Conservation (phyloP, 2,888 invertebrate genomes). For the Parnassius orleans region DNA sequence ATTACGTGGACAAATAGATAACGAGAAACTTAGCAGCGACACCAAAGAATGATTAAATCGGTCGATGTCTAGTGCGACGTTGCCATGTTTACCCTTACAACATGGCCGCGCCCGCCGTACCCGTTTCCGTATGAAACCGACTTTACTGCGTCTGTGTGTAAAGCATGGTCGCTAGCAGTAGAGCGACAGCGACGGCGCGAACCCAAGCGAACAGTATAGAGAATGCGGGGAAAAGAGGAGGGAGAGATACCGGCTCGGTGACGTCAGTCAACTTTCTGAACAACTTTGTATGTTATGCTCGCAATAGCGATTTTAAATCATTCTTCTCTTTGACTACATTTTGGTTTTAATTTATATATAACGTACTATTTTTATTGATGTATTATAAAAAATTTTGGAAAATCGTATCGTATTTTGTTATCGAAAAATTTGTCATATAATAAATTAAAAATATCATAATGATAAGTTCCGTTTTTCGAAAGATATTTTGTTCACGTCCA, state of each 20-base stretch:
- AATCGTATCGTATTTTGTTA: too few species aligned
- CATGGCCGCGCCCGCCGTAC: constrained; percentile 77
- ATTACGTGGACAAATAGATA: constrained; percentile 35
- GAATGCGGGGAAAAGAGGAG: constrained; percentile 36
- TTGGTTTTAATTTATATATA: too few species aligned
- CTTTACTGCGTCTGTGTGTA: constrained; percentile 69
- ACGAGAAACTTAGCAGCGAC: constrained; percentile 55
- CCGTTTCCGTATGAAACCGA: constrained; percentile 80
- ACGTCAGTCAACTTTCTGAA: constrained; percentile 76
- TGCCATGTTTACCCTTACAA: constrained; percentile 77
- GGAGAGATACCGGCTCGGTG: constrained; percentile 62
- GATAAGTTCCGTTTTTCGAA: too few species aligned
- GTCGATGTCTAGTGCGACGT: constrained; percentile 80
- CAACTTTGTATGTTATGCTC: constrained; percentile 36
- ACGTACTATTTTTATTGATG: too few species aligned
- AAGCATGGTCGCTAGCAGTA: constrained; percentile 35
- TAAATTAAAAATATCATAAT: too few species aligned
- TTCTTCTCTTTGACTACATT: background rate
- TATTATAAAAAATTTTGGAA: too few species aligned
- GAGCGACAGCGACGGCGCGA: constrained; percentile 41
- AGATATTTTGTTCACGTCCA: too few species aligned
- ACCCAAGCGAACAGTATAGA: constrained; percentile 47
- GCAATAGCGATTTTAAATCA: constrained; percentile 24
- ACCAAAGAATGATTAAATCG: constrained; percentile 70
- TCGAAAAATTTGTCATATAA: too few species aligned